A percentile compares a stretch with the other conserved stretches of the same genome.
phyloP scores from a whole-genome alignment of 2,797 vertebrate genomes.

The Apodemus agrarius region DNA sequence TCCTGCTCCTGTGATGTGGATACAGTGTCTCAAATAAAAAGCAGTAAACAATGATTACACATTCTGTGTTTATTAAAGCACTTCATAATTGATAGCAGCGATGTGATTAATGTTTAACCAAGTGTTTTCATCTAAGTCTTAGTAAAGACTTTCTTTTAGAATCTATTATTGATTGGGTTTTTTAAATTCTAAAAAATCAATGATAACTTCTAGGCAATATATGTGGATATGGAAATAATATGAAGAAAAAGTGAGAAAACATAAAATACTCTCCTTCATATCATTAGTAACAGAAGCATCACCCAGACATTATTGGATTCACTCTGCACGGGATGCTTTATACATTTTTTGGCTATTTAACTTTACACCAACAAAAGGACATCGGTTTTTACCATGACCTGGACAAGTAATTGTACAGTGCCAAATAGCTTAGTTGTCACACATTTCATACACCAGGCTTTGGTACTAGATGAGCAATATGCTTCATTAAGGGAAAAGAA shows the following conservation, averaged over 20 bases:
- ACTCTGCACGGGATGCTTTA: neutral
- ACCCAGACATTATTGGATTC: neutral
- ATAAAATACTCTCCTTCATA: neutral
- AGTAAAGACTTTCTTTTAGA: constrained; percentile 43
- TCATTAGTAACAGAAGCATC: constrained; percentile 42
- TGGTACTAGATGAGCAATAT: neutral
- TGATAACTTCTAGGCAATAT: constrained; percentile 30
- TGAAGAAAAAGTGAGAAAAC: constrained; percentile 1
- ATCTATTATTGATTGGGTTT: constrained; percentile 27
- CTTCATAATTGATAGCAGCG: constrained; percentile 62
- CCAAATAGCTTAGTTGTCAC: neutral
- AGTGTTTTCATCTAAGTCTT: constrained; percentile 52
- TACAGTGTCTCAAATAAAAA: constrained; percentile 68
- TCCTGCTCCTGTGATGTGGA: constrained; percentile 48
- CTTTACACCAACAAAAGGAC: neutral
- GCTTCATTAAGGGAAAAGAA: neutral
- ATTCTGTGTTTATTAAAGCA: constrained; percentile 63
- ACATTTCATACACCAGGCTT: neutral
- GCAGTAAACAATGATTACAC: constrained; percentile 58
- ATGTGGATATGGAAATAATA: neutral
- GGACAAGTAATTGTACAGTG: neutral
- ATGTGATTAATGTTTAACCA: constrained; percentile 69
- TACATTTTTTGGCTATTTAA: neutral
- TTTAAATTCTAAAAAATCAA: constrained; percentile 24
- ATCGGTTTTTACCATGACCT: neutral